A percentile compares a stretch with the other conserved stretches of the same genome.
Evolutionary conservation across 2,888 invertebrate species (phyloP).

Genomic region (Mechanitis mazaeus): DNA sequence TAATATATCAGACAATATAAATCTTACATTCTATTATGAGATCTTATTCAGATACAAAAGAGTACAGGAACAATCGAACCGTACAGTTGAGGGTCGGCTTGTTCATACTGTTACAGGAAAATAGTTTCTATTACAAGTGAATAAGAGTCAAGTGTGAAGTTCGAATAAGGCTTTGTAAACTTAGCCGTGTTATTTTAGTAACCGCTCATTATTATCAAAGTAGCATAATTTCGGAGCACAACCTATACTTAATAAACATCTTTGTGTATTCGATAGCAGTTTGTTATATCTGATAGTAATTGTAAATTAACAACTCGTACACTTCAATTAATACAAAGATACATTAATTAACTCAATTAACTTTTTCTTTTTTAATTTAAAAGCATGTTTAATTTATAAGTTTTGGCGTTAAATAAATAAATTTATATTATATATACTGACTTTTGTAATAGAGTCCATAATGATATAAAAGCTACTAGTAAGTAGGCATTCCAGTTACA

Average conservation of each 20-base stretch:
- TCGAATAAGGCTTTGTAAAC: background rate
- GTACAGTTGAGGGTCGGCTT: conserved; percentile 14
- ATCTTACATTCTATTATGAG: conserved; percentile 21
- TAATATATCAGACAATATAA: conserved; percentile 13
- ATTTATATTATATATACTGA: no score
- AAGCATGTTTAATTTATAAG: no score
- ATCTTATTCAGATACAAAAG: conserved; percentile 20
- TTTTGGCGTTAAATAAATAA: no score
- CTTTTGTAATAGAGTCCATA: no score
- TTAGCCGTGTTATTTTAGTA: conserved; percentile 17
- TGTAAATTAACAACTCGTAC: no score
- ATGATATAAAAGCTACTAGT: no score
- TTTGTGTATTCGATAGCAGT: conserved; percentile 1
- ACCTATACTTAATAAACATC: conserved; percentile 12
- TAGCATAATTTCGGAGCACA: conserved; percentile 24
- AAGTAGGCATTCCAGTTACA: no score
- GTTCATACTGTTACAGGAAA: conserved; percentile 8
- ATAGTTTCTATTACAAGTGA: conserved; percentile 6
- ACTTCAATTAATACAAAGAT: no score
- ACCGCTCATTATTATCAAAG: conserved; percentile 26
- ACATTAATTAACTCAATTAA: no score
- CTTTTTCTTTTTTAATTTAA: no score
- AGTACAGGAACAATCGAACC: conserved; percentile 17
- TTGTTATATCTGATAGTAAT: background rate
- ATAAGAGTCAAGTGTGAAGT: background rate